phyloP scores from a whole-genome alignment of 2,113 vertebrate species.

The Poeciliopsis turrubarensis region DNA sequence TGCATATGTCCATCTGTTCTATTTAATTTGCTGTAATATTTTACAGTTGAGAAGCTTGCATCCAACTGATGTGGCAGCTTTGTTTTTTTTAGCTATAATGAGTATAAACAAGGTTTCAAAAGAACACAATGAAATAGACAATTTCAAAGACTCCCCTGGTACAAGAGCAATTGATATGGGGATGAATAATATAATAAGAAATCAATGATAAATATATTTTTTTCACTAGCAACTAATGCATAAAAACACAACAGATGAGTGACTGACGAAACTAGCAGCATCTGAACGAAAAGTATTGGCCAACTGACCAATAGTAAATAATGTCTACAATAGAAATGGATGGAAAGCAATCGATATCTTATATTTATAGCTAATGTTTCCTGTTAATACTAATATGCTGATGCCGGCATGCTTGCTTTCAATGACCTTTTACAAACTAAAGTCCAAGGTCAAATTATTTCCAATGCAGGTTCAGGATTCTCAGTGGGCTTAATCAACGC shows the following conservation, averaged over 20 bases:
- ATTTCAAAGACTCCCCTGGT: conserved; percentile 67
- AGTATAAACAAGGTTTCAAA: conserved; percentile 69
- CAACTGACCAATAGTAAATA: no score
- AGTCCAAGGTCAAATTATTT: no score
- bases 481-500: no score
- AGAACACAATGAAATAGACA: conserved; percentile 60
- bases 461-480: no score
- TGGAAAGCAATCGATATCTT: no score
- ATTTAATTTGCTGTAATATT: conserved; percentile 67
- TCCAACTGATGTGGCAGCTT: conserved; percentile 43
- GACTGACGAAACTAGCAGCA: no score
- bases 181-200: conserved; percentile 3
- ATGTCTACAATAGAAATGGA: no score
- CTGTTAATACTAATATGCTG: no score
- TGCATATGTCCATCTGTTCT: conserved; percentile 3
- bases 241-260: not conserved
- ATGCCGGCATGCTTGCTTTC: no score
- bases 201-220: not conserved
- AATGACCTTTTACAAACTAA: no score
- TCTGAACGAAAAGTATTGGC: no score
- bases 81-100: conserved; percentile 73
- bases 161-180: conserved; percentile 32
- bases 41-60: conserved; percentile 52
- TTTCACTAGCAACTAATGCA: not conserved
- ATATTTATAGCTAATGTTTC: no score